These are phyloP conservation scores for Tachycineta bicolor DNA, from an alignment of 2,113 vertebrate genomes.

Conservation along the genomic window DNA sequence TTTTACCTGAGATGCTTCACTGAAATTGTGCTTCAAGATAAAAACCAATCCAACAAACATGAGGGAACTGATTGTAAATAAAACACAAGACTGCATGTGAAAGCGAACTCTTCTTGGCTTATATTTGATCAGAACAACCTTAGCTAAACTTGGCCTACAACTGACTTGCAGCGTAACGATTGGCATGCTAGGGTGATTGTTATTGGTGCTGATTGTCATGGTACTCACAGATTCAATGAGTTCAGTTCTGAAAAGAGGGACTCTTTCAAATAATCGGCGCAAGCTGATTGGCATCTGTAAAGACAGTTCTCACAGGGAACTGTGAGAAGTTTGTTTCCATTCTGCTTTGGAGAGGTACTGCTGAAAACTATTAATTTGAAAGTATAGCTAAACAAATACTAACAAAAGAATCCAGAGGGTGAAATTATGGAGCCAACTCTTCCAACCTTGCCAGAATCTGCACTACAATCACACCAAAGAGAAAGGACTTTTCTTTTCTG, in stretches of 20 bases:
- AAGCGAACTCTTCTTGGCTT: background rate
- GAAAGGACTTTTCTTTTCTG: background rate
- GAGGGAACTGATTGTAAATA: background rate
- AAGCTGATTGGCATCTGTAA: background rate
- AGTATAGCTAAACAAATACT: background rate
- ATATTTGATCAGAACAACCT: background rate
- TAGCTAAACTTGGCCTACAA: background rate
- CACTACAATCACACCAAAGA: background rate
- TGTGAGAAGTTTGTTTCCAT: background rate
- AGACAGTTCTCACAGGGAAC: background rate
- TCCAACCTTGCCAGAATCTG: background rate
- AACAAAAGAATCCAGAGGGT: background rate
- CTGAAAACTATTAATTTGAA: background rate
- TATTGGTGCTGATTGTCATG: background rate
- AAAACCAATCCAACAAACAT: background rate
- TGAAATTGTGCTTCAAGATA: background rate
- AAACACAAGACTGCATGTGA: background rate
- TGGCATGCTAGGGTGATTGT: background rate
- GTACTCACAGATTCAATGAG: background rate
- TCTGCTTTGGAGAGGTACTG: background rate
- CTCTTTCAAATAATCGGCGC: background rate
- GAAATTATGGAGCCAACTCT: background rate
- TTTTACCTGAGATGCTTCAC: background rate
- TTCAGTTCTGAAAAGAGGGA: background rate
- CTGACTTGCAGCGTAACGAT: background rate